Conservation (phyloP, 2,113 vertebrate genomes). For the Podarcis raffonei region DNA sequence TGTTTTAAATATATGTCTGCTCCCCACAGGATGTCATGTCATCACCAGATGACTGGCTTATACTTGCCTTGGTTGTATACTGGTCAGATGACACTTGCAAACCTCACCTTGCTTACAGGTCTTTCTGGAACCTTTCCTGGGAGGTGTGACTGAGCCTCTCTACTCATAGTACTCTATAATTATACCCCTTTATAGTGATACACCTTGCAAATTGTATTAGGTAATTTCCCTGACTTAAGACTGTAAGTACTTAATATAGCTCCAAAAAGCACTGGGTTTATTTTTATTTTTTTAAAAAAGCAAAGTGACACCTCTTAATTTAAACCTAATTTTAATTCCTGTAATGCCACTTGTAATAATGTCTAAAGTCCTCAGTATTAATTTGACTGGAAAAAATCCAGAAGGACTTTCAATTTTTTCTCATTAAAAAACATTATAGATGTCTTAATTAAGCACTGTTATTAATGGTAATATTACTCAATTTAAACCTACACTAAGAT, state of each 20-base stretch:
- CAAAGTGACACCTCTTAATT: constrained; percentile 73
- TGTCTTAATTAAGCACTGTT: constrained; percentile 79
- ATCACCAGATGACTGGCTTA: too few relatives aligned
- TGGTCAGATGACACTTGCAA: too few relatives aligned
- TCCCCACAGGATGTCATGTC: too few relatives aligned
- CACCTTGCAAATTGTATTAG: background rate
- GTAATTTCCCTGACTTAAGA: constrained; percentile 16
- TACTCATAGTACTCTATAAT: background rate
- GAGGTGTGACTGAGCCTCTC: background rate
- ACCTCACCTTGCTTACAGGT: background rate
- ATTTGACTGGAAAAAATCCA: constrained; percentile 82
- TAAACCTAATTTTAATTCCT: constrained; percentile 77
- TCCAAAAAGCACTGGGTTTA: constrained; percentile 37
- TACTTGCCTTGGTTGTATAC: too few relatives aligned
- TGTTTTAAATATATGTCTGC: too few relatives aligned
- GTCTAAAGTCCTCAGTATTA: constrained; percentile 76
- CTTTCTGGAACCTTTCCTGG: background rate
- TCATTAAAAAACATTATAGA: constrained; percentile 78
- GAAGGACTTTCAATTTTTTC: constrained; percentile 81
- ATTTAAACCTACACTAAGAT: constrained; percentile 74
- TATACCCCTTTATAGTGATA: too few relatives aligned
- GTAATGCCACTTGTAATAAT: constrained; percentile 78
- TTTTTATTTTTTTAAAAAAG: constrained; percentile 20
- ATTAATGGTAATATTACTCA: constrained; percentile 77
- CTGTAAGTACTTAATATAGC: constrained; percentile 18